Conservation (phyloP, 2,888 invertebrate species). For the Caenorhabditis parvicauda region DNA sequence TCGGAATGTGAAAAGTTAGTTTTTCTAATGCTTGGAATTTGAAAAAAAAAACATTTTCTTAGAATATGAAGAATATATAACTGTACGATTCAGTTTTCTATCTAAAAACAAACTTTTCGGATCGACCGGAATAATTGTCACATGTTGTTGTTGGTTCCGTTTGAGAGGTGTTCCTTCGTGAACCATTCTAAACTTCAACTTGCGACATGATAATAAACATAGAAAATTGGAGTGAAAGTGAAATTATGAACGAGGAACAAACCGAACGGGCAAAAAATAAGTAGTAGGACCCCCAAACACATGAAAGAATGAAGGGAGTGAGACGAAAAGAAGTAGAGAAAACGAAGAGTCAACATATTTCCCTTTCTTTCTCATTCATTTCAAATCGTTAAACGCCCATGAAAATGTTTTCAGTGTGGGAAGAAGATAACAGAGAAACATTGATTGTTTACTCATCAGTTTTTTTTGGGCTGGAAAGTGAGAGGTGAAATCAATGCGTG, state of each 20-base stretch:
- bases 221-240: not conserved
- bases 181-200: too few relatives aligned
- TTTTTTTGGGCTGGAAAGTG: too few relatives aligned
- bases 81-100: too few relatives aligned
- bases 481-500: too few relatives aligned
- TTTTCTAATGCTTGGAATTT: not conserved
- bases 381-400: too few relatives aligned
- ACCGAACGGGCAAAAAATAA: constrained; percentile 8
- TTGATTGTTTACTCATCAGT: too few relatives aligned
- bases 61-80: too few relatives aligned
- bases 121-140: constrained; percentile 28
- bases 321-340: not conserved
- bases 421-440: too few relatives aligned
- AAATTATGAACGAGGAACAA: constrained; percentile 6
- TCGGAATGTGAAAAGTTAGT: not conserved
- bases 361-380: too few relatives aligned
- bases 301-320: not conserved
- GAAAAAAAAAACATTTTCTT: not conserved
- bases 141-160: constrained; percentile 18
- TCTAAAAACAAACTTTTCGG: constrained; percentile 17
- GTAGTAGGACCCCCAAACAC: too few relatives aligned
- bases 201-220: constrained; percentile 5
- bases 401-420: too few relatives aligned
- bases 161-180: constrained; percentile 10
- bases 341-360: too few relatives aligned